Evolutionary conservation across 2,797 vertebrate genomes (phyloP), one percentile per base, ranked within the genome.

Genomic region (Sebastes oblongus): DNA sequence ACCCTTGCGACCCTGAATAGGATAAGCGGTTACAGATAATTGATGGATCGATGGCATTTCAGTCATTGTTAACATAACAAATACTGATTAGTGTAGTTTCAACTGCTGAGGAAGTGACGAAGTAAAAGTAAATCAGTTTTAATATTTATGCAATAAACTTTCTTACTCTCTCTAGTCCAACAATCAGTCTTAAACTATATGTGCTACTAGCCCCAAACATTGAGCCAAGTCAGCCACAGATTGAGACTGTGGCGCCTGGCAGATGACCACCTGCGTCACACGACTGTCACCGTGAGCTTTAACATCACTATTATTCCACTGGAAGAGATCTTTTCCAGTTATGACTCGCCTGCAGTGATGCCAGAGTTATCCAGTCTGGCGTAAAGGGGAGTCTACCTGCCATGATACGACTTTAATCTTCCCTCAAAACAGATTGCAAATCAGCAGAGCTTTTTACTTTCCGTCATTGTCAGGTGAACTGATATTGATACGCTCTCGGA

Each of bases 381-480:
- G 11, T 88, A 36, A 62, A 61, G 42, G 2, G 46, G 30, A 46
- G 68, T 77, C 64, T 79, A 79, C 75, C 76, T 76, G 86, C 62
- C 54, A 72, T 20, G 36, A 85, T 74, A 29, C 3, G 3, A 34
- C 69, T 78, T 73, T 72, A 70, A 75, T 77, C 65, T 75, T 79
- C 55, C 46, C 70, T 61, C 24, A 22, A 34, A 91, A 78, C 58
- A 65, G 67, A 72, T 34, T 77, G 59, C 46, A 82, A 64, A 74
- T 77, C 30, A 20, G 52, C 59, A 13, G 30, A 70, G 52, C 60
- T 79, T 77, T 82, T 76, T 83, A 65, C 79, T 77, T 75, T 75
- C 81, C 67, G 75, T 66, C 20, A 16, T 66, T 86, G 80, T 90
- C 77, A 86, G 72, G 89, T 89, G 77, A 83, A 71, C 64, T 77